Conservation (phyloP, 2,113 vertebrate genomes). For the Megalops atlanticus region DNA sequence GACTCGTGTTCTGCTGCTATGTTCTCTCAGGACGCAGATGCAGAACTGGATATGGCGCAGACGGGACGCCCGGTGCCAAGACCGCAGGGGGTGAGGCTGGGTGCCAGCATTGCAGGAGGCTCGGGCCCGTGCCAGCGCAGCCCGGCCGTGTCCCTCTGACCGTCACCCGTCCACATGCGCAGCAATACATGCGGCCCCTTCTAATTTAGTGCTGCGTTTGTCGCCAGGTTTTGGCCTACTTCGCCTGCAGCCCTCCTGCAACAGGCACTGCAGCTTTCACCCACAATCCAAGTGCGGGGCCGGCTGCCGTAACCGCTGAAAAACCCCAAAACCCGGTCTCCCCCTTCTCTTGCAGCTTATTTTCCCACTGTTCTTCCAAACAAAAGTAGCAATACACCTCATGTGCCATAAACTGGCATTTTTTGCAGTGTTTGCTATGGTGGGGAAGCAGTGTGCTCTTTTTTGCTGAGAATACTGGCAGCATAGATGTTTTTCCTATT, state of each 20-base stretch:
- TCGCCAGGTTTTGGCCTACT: background rate
- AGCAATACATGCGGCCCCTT: constrained; percentile 20
- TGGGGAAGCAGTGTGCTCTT: too few relatives aligned
- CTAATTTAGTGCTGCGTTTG: constrained; percentile 30
- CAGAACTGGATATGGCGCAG: background rate
- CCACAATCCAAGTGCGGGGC: background rate
- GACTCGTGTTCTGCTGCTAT: background rate
- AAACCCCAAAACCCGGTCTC: too few relatives aligned
- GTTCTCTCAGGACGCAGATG: background rate
- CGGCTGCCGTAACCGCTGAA: too few relatives aligned
- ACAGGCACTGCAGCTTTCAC: background rate
- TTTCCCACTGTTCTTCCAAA: too few relatives aligned
- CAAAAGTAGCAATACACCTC: too few relatives aligned
- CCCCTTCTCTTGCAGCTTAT: too few relatives aligned
- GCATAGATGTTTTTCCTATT: too few relatives aligned
- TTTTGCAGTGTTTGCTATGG: too few relatives aligned
- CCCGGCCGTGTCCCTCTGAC: constrained; percentile 33
- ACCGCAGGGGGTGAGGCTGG: constrained; percentile 29
- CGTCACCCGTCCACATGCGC: constrained; percentile 19
- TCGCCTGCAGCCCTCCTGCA: background rate
- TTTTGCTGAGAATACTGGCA: too few relatives aligned
- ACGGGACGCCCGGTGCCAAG: constrained; percentile 34
- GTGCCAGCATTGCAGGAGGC: constrained; percentile 23
- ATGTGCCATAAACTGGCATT: too few relatives aligned
- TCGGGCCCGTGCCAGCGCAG: background rate